Percentiles rank a stretch among this genome's conserved stretches.
phyloP scores from a whole-genome alignment of 2,113 vertebrate genomes.

The Cynopterus brachyotis region DNA sequence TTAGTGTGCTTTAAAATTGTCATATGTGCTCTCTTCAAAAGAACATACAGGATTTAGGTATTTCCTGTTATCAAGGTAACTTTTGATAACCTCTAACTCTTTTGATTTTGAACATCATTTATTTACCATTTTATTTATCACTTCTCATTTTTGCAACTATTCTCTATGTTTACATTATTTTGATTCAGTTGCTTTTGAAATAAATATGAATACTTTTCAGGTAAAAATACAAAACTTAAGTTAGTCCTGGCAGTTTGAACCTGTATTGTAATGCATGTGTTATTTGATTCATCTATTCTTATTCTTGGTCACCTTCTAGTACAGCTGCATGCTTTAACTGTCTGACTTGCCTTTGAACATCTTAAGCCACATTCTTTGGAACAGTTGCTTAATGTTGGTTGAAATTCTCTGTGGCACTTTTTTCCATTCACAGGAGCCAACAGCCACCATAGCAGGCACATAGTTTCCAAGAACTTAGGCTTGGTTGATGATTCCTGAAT shows the following conservation, averaged over 20 bases:
- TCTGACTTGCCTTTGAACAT: constrained; percentile 82
- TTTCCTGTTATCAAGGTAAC: constrained; percentile 57
- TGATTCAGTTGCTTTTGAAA: constrained; percentile 43
- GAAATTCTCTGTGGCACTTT: constrained; percentile 82
- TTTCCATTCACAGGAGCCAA: constrained; percentile 82
- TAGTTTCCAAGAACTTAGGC: constrained; percentile 85
- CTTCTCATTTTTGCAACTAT: constrained; percentile 4
- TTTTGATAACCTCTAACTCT: neutral
- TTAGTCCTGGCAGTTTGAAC: constrained; percentile 11
- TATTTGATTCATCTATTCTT: constrained; percentile 59
- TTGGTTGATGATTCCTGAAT: constrained; percentile 83
- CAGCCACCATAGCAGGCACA: constrained; percentile 79
- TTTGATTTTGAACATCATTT: constrained; percentile 28
- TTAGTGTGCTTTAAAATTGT: constrained; percentile 73
- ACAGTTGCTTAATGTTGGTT: constrained; percentile 86
- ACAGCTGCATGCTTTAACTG: constrained; percentile 82
- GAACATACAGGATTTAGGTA: constrained; percentile 68
- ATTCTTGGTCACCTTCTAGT: constrained; percentile 73
- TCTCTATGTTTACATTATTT: neutral
- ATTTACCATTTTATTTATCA: constrained; percentile 29
- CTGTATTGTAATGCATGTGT: constrained; percentile 56
- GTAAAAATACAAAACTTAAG: constrained; percentile 46
- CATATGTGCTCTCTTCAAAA: constrained; percentile 66
- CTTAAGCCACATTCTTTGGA: constrained; percentile 85
- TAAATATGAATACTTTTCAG: constrained; percentile 47